A percentile compares a stretch with the other conserved stretches of the same genome.
Conservation (phyloP, 2,113 vertebrate genomes). For the Catharus bicknelli region DNA sequence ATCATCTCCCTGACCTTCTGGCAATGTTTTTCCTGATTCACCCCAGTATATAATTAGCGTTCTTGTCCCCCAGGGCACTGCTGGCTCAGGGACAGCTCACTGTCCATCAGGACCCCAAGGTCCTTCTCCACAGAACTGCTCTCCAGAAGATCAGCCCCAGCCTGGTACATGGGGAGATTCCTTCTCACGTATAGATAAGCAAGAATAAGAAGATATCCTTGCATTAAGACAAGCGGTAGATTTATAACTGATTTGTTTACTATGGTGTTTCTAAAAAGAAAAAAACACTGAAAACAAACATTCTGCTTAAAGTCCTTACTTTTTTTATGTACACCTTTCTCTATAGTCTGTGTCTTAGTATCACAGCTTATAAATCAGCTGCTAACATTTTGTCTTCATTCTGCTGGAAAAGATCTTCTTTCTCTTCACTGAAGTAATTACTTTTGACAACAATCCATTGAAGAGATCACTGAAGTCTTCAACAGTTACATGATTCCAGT, state of each 20-base stretch:
- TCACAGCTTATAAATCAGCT: not conserved
- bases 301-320: not conserved
- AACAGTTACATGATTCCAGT: conserved; percentile 7
- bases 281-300: not conserved
- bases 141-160: not conserved
- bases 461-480: conserved; percentile 21
- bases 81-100: not conserved
- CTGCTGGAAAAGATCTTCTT: not conserved
- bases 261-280: not conserved
- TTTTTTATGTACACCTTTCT: not conserved
- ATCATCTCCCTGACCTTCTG: not conserved
- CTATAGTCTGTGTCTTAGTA: not conserved
- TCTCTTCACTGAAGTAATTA: not conserved
- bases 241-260: not conserved
- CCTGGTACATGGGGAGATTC: not conserved
- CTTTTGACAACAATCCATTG: not conserved
- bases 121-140: not conserved
- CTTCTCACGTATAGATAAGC: not conserved
- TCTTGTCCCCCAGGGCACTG: not conserved
- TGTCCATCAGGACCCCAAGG: not conserved
- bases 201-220: not conserved
- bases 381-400: not conserved
- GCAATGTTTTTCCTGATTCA: not conserved
- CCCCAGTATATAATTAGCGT: not conserved
- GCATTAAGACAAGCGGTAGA: not conserved